A percentile compares a stretch with the other conserved stretches of the same genome.
Evolutionary conservation across 2,888 invertebrate genomes (phyloP).

Genomic region (Theodoxus fluviatilis): DNA sequence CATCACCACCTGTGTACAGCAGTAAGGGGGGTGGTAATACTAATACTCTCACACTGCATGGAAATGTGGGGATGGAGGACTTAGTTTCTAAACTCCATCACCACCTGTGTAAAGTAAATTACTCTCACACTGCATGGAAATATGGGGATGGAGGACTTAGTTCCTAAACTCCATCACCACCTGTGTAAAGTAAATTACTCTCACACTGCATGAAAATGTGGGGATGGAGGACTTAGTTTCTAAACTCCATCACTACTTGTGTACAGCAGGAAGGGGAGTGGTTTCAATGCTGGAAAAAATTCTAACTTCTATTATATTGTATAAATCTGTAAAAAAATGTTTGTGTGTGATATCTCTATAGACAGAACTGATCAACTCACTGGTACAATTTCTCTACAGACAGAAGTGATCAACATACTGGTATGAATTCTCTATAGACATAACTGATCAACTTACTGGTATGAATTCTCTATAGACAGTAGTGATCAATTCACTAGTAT

Average conservation of each 20-base stretch:
- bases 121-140: conserved; percentile 68
- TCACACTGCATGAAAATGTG: conserved; percentile 70
- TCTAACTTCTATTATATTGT: too few species aligned
- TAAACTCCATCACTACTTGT: conserved; percentile 84
- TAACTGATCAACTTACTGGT: too few species aligned
- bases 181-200: conserved; percentile 33
- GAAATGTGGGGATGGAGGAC: conserved; percentile 71
- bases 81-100: conserved; percentile 87
- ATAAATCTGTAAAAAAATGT: too few species aligned
- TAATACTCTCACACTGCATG: conserved; percentile 60
- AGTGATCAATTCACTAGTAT: too few species aligned
- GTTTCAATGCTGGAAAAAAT: background rate
- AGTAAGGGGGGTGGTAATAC: background rate
- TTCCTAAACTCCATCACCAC: conserved; percentile 86
- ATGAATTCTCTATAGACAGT: too few species aligned
- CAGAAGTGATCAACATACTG: too few species aligned
- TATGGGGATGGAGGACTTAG: conserved; percentile 70
- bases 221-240: conserved; percentile 71
- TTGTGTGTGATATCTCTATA: too few species aligned
- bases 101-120: conserved; percentile 49
- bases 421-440: too few species aligned
- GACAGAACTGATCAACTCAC: too few species aligned
- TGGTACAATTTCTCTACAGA: too few species aligned
- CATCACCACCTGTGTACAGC: conserved; percentile 73
- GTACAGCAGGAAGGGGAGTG: conserved; percentile 4